Base-by-base conservation (phyloP, 2,797 vertebrate genomes). In the Arctocebus calabarensis region DNA sequence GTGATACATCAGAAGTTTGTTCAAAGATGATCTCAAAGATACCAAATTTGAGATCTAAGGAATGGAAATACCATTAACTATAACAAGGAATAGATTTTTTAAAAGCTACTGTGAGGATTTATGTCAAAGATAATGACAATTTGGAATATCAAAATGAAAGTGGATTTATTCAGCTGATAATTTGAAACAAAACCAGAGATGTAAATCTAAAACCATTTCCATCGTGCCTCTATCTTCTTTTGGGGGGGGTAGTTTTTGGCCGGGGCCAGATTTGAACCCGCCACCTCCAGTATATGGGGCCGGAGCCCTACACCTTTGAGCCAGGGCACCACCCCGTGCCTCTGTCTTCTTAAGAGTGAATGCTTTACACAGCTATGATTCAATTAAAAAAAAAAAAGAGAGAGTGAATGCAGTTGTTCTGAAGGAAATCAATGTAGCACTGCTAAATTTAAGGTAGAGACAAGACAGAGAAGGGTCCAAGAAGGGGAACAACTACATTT, bases 61-160 rank as follows among this genome's bases (percentile, higher is more conserved):
- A 81, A 84, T 34, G 10, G 29, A 97, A 90, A 64, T 70, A 23
- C 3, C 43, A 64, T 94, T 88, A 71, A 81, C n/a, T 7, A 94
- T 66, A 10, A 73, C n/a, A 87, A 40, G n/a, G 59, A 90, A 19
- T 52, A 43, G 16, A 62, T 83, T 25, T n/a, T n/a, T n/a, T n/a
- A 81, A 84, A 19, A 84, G 68, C 2, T 29, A 62, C 29, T 22
- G 5, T 48, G 32, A 84, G 88, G 22, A 90, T 34, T 77, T 70
- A 29, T 79, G 73, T 64, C 68, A 88, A 87, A 81, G 27, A 59
- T 32, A 79, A 87, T 71, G 34, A 43, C 11, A 87, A 70, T 34
- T 25, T 70, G 37, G 14, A 81, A 70, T 70, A 71, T 74, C 70
- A 88, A 75, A 25, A 57, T 19, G 34, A 13, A 77, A 79, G 5